phyloP scores from a whole-genome alignment of 1,140 invertebrate species.

The Drosophila malerkotliana region DNA sequence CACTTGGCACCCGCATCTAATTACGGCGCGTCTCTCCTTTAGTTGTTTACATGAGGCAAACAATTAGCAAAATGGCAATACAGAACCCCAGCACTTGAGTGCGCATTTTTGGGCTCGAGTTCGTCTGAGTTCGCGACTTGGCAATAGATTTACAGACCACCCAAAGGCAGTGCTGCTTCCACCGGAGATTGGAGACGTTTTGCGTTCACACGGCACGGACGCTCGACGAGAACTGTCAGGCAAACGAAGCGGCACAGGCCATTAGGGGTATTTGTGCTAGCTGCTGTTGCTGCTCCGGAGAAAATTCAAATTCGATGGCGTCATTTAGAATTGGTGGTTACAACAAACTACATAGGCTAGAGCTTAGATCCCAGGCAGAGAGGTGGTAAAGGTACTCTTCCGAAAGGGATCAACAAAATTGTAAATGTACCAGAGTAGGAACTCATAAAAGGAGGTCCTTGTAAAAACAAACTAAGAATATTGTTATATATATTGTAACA shows the following conservation, averaged over 20 bases:
- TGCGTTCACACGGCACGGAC: conserved; percentile 61
- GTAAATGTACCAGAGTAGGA: neutral
- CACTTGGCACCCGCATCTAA: conserved; percentile 39
- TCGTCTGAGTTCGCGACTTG: conserved; percentile 16
- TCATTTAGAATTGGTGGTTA: conserved; percentile 63
- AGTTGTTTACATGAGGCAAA: conserved; percentile 65
- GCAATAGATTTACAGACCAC: conserved; percentile 11
- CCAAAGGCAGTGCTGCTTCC: neutral
- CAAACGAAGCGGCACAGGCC: conserved; percentile 33
- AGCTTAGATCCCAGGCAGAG: conserved; percentile 21
- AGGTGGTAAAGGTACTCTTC: conserved; percentile 4
- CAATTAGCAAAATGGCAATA: conserved; percentile 77
- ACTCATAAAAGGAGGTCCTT: neutral
- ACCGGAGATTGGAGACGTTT: conserved; percentile 26
- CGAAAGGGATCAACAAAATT: neutral
- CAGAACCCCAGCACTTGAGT: conserved; percentile 76
- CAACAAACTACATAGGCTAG: conserved; percentile 14
- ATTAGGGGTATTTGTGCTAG: conserved; percentile 42
- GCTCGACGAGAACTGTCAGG: conserved; percentile 66
- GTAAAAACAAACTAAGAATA: too few species aligned
- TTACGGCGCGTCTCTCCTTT: conserved; percentile 7
- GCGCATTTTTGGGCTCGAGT: conserved; percentile 58
- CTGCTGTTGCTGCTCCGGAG: conserved; percentile 13
- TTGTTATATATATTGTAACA: too few species aligned
- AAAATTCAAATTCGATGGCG: conserved; percentile 71